phyloP scores from a whole-genome alignment of 2,888 invertebrate species.

The Gerris lacustris region DNA sequence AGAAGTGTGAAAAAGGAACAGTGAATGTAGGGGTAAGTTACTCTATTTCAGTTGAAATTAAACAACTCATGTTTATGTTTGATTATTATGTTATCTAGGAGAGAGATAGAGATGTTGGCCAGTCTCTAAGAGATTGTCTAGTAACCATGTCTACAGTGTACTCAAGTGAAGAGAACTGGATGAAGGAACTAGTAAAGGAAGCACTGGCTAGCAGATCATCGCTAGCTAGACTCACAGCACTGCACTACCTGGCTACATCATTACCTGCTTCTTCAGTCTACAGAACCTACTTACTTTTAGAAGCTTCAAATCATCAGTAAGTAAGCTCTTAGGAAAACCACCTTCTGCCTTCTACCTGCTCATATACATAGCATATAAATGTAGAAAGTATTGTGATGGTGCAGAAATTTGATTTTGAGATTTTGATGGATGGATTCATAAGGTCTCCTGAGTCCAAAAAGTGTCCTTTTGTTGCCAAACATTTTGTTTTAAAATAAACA shows the following conservation, averaged over 20 bases:
- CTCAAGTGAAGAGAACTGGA: slow-evolving; percentile 34
- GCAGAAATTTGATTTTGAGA: too few relatives aligned
- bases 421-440: too few relatives aligned
- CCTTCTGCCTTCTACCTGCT: neutral
- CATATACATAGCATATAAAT: neutral
- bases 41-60: too few relatives aligned
- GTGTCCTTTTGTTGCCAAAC: too few relatives aligned
- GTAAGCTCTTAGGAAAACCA: slow-evolving; percentile 30
- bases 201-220: slow-evolving; percentile 59
- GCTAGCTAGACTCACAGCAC: slow-evolving; percentile 70
- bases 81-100: slow-evolving; percentile 18
- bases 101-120: slow-evolving; percentile 42
- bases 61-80: neutral
- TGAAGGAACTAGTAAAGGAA: slow-evolving; percentile 40
- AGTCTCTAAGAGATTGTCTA: slow-evolving; percentile 55
- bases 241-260: slow-evolving; percentile 65
- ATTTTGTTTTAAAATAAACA: too few relatives aligned
- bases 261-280: slow-evolving; percentile 72
- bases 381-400: too few relatives aligned
- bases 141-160: slow-evolving; percentile 56
- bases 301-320: slow-evolving; percentile 74
- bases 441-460: too few relatives aligned
- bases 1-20: too few relatives aligned
- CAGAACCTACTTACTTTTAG: slow-evolving; percentile 64
- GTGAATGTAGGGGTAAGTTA: too few relatives aligned